These are phyloP conservation scores for Tridacna crocea DNA, from an alignment of 2,888 invertebrate species.

Conservation along the genomic window DNA sequence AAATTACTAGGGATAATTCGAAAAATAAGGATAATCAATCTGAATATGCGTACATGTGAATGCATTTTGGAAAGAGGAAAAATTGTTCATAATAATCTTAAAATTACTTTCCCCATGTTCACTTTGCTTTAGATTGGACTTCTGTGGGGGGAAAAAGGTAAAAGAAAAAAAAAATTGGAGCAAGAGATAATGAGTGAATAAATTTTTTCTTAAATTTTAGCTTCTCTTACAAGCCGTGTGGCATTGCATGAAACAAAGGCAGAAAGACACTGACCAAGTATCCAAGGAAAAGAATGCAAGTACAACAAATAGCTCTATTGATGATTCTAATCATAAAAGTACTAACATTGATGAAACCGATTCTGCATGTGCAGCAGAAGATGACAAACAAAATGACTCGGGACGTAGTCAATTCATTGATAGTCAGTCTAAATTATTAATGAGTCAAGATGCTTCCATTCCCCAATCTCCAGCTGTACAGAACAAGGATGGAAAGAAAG, in stretches of 20 bases:
- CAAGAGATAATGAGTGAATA: too few species aligned
- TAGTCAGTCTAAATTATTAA: background rate
- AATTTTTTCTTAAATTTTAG: background rate
- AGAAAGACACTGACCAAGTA: background rate
- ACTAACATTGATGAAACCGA: background rate
- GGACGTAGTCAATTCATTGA: background rate
- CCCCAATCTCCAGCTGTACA: too few species aligned
- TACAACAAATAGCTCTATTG: too few species aligned
- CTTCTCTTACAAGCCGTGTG: background rate
- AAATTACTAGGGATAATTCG: too few species aligned
- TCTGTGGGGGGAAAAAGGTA: too few species aligned
- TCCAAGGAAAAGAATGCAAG: background rate
- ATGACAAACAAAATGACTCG: background rate
- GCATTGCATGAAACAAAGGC: background rate
- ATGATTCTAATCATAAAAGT: too few species aligned
- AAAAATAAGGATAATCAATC: too few species aligned
- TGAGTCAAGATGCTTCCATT: background rate
- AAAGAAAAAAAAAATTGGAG: background rate
- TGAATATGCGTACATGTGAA: background rate
- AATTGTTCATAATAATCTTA: background rate
- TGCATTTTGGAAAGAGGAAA: background rate
- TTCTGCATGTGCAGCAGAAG: background rate
- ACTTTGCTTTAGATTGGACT: too few species aligned
- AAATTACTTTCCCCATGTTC: too few species aligned
- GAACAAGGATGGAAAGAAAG: too few species aligned